phyloP scores from a whole-genome alignment of 2,113 vertebrate genomes.

The Dromas ardeola region DNA sequence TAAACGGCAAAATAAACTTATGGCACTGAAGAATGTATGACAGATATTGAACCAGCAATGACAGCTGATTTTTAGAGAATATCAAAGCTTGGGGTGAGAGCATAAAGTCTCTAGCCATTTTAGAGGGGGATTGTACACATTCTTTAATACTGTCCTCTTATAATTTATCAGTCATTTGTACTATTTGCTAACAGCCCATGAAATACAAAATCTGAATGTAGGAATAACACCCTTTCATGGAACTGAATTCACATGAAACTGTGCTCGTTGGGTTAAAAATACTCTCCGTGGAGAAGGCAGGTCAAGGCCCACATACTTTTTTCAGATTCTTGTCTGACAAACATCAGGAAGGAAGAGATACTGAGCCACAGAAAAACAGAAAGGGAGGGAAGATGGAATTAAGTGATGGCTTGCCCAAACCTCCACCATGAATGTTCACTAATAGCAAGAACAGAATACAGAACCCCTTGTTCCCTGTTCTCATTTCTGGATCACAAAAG shows the following conservation, averaged over 20 bases:
- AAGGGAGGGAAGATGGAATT: not conserved
- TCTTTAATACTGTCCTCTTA: not conserved
- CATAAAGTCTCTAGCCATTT: not conserved
- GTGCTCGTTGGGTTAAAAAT: not conserved
- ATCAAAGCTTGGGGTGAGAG: not conserved
- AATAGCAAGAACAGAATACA: not conserved
- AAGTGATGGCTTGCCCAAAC: not conserved
- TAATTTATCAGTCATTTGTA: not conserved
- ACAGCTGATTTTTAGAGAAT: not conserved
- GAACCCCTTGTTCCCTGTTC: not conserved
- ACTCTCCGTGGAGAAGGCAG: not conserved
- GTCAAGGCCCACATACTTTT: not conserved
- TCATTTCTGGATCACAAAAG: not conserved
- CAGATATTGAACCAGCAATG: not conserved
- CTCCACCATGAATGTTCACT: not conserved
- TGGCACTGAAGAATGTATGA: not conserved
- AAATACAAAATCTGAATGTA: not conserved
- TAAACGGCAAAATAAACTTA: not conserved
- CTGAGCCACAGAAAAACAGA: not conserved
- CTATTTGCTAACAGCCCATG: not conserved
- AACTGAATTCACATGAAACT: not conserved
- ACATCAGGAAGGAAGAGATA: not conserved
- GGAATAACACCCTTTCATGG: not conserved
- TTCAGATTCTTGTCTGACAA: not conserved
- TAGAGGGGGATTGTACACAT: not conserved